phyloP scores from a whole-genome alignment of 2,797 vertebrate species.

The Spinus olivaceus region DNA sequence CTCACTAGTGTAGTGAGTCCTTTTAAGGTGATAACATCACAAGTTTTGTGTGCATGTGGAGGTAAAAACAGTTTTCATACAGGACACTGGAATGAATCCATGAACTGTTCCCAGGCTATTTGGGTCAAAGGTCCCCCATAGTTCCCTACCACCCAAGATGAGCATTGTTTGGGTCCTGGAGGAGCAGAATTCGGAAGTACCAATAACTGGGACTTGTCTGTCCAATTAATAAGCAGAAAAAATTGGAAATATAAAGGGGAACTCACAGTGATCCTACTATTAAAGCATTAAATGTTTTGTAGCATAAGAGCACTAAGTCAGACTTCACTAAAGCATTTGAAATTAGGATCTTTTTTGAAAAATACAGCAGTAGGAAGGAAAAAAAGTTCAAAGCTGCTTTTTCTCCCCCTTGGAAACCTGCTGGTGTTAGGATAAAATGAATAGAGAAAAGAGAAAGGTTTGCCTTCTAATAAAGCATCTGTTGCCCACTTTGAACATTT shows the following conservation, averaged over 20 bases:
- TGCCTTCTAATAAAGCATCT: conserved; percentile 78
- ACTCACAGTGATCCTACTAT: background rate
- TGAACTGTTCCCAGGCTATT: background rate
- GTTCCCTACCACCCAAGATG: background rate
- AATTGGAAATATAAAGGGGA: background rate
- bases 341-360: conserved; percentile 63
- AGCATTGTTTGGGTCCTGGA: background rate
- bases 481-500: conserved; percentile 79
- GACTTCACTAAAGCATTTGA: conserved; percentile 62
- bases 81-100: background rate
- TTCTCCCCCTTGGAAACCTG: conserved; percentile 73
- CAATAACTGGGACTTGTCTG: background rate
- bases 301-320: conserved; percentile 53
- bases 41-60: background rate
- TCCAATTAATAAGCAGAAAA: conserved; percentile 44
- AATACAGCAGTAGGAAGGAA: conserved; percentile 4
- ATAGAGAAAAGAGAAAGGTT: conserved; percentile 67
- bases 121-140: background rate
- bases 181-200: background rate
- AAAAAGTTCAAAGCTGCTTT: conserved; percentile 73
- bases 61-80: background rate
- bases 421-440: conserved; percentile 73
- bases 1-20: background rate
- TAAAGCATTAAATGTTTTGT: conserved; percentile 52
- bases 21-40: background rate